Base-by-base conservation (phyloP, 1,140 invertebrate species). In the Neotoxoptera formosana region DNA sequence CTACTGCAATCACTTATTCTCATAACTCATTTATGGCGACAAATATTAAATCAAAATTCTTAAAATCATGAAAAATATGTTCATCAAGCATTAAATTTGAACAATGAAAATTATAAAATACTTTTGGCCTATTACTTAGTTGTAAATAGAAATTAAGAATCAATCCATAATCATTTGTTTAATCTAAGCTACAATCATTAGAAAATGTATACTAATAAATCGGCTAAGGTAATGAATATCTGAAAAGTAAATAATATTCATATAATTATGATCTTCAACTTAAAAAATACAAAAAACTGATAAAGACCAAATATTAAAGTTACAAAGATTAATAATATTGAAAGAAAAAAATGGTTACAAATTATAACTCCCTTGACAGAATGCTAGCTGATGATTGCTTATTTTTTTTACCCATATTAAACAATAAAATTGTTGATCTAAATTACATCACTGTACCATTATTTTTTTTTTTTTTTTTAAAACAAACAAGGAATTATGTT, bases 21-120 rank as follows among this genome's bases (percentile, higher is more conserved):
- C 89, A 90, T 90, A 90, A 90, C 23, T 90, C 89, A 14, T 90
- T 60, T 60, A 53, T 53, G 48, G 34, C 34, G 36, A 89, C 45
- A 88, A 88, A 88, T 30, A 51, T 88, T 21, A 88, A 88, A 88
- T 88, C 48, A 41, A 86, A 86, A 45, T 86, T 41, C 4, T 25
- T 41, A 41, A 36, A 84, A 84, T 45, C 23, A 86, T 86, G 36
- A 86, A 86, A 84, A 86, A 45, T 86, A n/a, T 45, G 25, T 30
- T 41, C 2, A 45, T 84, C 11, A 67, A 67, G 30, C 30, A 67
- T n/a, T 67, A 67, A n/a, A 67, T n/a, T 17, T n/a, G 30, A n/a
- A 30, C 60, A 67, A 60, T 60, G 9, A 60, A 30, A 60, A 56
- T 30, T 30, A 30, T 60, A 11, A 60, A n/a, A n/a, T 67, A 17